Percentiles rank a stretch among this genome's conserved stretches.
phyloP scores from a whole-genome alignment of 2,113 vertebrate genomes.

The Cyprinodon tularosa region DNA sequence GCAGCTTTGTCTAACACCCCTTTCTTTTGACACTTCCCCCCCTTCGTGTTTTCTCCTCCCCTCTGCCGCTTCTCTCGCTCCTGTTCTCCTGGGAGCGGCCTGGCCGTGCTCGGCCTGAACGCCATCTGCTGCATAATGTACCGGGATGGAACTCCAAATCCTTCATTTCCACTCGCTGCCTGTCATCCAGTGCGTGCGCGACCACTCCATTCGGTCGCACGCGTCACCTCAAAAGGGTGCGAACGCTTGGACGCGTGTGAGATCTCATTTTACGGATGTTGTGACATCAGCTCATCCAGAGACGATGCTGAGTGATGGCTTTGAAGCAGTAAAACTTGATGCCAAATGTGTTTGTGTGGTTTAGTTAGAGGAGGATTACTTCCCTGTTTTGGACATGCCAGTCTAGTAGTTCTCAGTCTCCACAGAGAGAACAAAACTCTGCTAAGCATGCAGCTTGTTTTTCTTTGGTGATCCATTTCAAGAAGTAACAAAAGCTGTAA shows the following conservation, averaged over 20 bases:
- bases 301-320: conserved; percentile 47
- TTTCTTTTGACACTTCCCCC: conserved; percentile 68
- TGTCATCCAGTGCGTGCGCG: conserved; percentile 72
- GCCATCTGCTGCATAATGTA: conserved; percentile 84
- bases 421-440: conserved; percentile 2
- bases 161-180: conserved; percentile 81
- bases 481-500: conserved; percentile 32
- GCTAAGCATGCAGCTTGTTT: background rate
- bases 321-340: conserved; percentile 43
- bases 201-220: conserved; percentile 58
- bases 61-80: conserved; percentile 68
- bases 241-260: conserved; percentile 59
- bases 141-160: conserved; percentile 83
- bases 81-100: conserved; percentile 76
- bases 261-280: conserved; percentile 76
- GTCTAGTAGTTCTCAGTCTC: conserved; percentile 1
- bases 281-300: conserved; percentile 57
- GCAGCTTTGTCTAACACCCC: conserved; percentile 74
- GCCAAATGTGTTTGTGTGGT: conserved; percentile 33
- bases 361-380: conserved; percentile 15
- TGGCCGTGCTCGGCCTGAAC: conserved; percentile 80
- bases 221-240: conserved; percentile 43
- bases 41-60: conserved; percentile 68
- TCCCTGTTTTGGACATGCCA: background rate
- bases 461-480: conserved; percentile 23